Conservation (phyloP, 1,140 invertebrate genomes). For the Drosophila ogumai region DNA sequence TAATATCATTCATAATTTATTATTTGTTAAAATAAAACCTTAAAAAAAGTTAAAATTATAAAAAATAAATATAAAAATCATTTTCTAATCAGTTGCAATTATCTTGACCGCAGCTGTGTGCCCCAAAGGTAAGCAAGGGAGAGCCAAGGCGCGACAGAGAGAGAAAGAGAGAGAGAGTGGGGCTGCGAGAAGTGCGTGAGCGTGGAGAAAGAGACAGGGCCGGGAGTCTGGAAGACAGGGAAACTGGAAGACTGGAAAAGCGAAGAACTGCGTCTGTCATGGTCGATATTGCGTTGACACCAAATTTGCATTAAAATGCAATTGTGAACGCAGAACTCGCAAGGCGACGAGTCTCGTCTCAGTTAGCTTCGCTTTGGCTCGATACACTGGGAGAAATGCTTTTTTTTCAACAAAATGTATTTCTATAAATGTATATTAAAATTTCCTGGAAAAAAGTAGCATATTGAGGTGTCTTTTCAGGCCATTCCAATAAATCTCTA, state of each 20-base stretch:
- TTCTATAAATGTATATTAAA: too few species aligned
- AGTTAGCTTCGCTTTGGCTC: conserved; percentile 11
- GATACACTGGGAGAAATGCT: not conserved
- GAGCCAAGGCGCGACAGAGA: not conserved
- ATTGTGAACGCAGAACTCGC: conserved; percentile 54
- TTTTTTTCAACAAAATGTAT: too few species aligned
- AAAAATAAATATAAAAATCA: not conserved
- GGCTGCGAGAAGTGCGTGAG: conserved; percentile 3
- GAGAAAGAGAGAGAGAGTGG: not conserved
- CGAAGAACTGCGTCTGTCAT: conserved; percentile 65
- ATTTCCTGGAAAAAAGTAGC: too few species aligned
- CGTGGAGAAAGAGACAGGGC: conserved; percentile 17
- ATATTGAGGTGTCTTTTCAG: too few species aligned
- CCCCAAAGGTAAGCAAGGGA: conserved; percentile 3
- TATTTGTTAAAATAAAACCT: too few species aligned
- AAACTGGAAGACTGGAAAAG: conserved; percentile 15
- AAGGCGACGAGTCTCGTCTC: conserved; percentile 13
- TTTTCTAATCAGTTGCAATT: not conserved
- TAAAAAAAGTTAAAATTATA: not conserved
- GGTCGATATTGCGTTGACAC: conserved; percentile 83
- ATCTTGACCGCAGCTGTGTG: not conserved
- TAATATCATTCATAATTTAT: too few species aligned
- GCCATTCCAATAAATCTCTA: too few species aligned
- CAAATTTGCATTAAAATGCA: conserved; percentile 83
- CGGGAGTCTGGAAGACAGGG: conserved; percentile 11